These are phyloP conservation scores for Macaria liturata DNA, from an alignment of 2,888 invertebrate species.

Conservation along the genomic window DNA sequence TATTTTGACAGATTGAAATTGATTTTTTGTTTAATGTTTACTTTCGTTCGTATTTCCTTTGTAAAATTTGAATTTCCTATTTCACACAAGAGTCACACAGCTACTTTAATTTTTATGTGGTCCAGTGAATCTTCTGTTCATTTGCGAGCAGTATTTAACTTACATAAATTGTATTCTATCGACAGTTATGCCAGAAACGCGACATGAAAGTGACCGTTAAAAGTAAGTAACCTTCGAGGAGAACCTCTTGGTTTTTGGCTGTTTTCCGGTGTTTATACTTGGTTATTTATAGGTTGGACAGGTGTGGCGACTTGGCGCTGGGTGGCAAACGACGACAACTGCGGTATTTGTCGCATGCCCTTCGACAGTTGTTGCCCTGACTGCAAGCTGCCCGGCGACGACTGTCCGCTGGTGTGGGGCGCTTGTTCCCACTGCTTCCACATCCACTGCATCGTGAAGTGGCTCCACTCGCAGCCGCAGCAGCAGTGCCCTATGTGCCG, in stretches of 20 bases:
- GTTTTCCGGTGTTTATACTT: slow-evolving; percentile 14
- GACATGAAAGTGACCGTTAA: slow-evolving; percentile 86
- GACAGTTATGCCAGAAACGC: slow-evolving; percentile 33
- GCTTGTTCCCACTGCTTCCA: slow-evolving; percentile 99
- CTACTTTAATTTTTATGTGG: too few relatives aligned
- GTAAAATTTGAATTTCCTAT: too few relatives aligned
- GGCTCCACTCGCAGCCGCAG: slow-evolving; percentile 97
- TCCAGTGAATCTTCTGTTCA: too few relatives aligned
- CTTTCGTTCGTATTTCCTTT: too few relatives aligned
- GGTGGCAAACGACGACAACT: slow-evolving; percentile 99
- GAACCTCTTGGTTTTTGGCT: slow-evolving; percentile 6
- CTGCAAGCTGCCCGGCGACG: slow-evolving; percentile 98
- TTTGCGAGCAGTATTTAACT: too few relatives aligned
- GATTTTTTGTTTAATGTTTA: too few relatives aligned
- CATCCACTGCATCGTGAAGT: slow-evolving; percentile 99
- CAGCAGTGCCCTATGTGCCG: slow-evolving; percentile 98
- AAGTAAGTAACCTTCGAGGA: slow-evolving; percentile 68
- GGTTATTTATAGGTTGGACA: slow-evolving; percentile 89
- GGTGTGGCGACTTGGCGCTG: slow-evolving; percentile 99
- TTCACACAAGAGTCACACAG: too few relatives aligned
- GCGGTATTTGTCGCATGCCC: slow-evolving; percentile 99
- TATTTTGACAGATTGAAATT: too few relatives aligned
- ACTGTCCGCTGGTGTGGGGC: slow-evolving; percentile 99
- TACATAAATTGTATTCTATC: too few relatives aligned
- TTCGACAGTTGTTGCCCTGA: slow-evolving; percentile 99